phyloP scores from a whole-genome alignment of 2,888 invertebrate species.

The Chymomyza procnemis region DNA sequence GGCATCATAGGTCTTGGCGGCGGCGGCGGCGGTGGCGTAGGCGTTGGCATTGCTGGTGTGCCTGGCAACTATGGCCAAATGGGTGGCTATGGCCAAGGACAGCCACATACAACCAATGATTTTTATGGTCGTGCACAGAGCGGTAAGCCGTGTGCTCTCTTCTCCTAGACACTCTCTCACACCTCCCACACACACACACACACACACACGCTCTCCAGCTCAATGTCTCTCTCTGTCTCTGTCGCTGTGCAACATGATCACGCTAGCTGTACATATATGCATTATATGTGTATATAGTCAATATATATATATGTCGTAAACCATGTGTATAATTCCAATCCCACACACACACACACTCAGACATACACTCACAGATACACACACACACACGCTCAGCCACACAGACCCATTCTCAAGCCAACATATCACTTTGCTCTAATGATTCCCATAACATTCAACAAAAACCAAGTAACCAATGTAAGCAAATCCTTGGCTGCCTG shows the following conservation, averaged over 20 bases:
- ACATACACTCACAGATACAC: too few species aligned
- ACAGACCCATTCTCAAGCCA: neutral
- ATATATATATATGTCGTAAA: neutral
- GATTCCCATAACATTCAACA: neutral
- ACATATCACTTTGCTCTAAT: neutral
- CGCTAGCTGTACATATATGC: slow-evolving; percentile 1
- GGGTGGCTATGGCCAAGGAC: slow-evolving; percentile 62
- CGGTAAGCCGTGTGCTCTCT: slow-evolving; percentile 76
- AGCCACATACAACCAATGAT: slow-evolving; percentile 71
- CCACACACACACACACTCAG: neutral
- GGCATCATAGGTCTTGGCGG: slow-evolving; percentile 74
- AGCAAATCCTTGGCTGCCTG: neutral
- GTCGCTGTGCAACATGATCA: neutral
- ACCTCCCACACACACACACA: neutral
- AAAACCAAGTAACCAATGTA: too few species aligned
- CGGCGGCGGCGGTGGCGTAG: slow-evolving; percentile 57
- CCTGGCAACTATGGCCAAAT: slow-evolving; percentile 61
- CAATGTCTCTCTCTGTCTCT: slow-evolving; percentile 17
- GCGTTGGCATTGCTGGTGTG: slow-evolving; percentile 31
- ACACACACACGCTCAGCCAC: neutral
- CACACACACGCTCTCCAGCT: too few species aligned
- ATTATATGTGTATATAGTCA: slow-evolving; percentile 42
- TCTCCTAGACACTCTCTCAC: neutral
- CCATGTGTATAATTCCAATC: neutral
- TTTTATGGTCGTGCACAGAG: slow-evolving; percentile 78